Conservation (phyloP, 2,888 invertebrate genomes). For the Alcis repandata region DNA sequence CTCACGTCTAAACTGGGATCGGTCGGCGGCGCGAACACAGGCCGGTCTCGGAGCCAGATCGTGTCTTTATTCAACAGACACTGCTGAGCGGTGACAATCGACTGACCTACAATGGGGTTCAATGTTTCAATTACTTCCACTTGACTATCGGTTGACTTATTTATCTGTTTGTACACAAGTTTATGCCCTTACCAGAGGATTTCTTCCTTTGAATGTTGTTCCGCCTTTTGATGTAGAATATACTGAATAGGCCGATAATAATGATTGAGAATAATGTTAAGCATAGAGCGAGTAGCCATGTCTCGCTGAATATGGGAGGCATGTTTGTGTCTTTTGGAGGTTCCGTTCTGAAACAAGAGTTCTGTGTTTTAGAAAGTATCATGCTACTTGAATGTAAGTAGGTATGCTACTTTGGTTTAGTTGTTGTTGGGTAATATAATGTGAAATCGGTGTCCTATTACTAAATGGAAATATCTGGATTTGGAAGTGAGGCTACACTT, state of each 20-base stretch:
- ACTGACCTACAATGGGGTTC: constrained; percentile 77
- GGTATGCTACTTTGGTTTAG: too few species aligned
- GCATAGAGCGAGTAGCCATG: constrained; percentile 79
- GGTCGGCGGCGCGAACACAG: constrained; percentile 75
- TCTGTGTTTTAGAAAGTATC: too few species aligned
- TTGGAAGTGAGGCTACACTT: too few species aligned
- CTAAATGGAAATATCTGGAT: too few species aligned
- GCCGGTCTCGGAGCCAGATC: constrained; percentile 81
- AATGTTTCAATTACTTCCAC: constrained; percentile 71
- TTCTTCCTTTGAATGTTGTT: constrained; percentile 80
- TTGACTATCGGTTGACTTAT: constrained; percentile 35
- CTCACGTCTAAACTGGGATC: constrained; percentile 73
- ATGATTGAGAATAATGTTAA: constrained; percentile 76
- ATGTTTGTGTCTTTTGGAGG: constrained; percentile 80
- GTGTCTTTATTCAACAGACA: constrained; percentile 84
- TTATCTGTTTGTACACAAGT: constrained; percentile 46
- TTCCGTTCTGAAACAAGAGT: constrained; percentile 69
- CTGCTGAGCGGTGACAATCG: constrained; percentile 83
- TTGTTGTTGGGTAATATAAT: too few species aligned
- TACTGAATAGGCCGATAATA: constrained; percentile 75
- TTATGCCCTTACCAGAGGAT: constrained; percentile 69
- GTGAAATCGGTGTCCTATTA: too few species aligned
- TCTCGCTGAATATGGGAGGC: constrained; percentile 78
- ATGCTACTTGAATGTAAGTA: too few species aligned
- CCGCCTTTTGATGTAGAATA: constrained; percentile 78